Base-by-base conservation (phyloP, 2,888 invertebrate species). In the Euzetes globulus region DNA sequence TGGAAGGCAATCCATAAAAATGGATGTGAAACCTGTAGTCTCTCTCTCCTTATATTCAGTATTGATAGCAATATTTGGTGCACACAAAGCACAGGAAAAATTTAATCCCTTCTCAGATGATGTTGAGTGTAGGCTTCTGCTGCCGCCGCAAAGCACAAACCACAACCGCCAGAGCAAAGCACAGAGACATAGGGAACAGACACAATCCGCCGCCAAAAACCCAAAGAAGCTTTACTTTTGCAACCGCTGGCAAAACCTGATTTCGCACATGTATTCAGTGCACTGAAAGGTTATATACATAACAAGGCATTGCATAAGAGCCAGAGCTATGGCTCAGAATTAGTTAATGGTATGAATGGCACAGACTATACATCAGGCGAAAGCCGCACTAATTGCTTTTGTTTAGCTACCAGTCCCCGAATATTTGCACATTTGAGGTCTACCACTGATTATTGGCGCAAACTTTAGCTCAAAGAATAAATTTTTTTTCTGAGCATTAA, bases 171-270 rank as follows among this genome's bases (percentile, higher is more conserved):
- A 25, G 25, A 37, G 63, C 15, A 27, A 37, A 37, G 37, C n/a
- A 27, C n/a, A 27, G 27, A 17, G 7, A 17, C n/a, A n/a, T n/a
- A n/a, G n/a, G n/a, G n/a, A n/a, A n/a, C n/a, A n/a, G n/a, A n/a
- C 63, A 9, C 29, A 63, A 63, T 33, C 63, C 63, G 33, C n/a
- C 37, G 37, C 33, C 63, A 22, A 63, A 63, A 63, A 63, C 33
- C 33, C 37, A 63, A 63, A 63, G 63, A 63, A 63, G 63, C 63
- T 63, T 63, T 63, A 63, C 33, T 63, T 63, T 63, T 63, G 63
- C 63, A 29, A 63, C 63, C 63, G 63, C 33, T 37, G 63, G 63
- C 63, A 63, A 63, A 63, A 63, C 60, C 63, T 63, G 63, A 63
- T 63, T 63, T 63, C 63, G 37, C 63, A 63, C 63, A 17, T 41